Conservation (phyloP, 2,113 vertebrate species). For the Plotosus lineatus region DNA sequence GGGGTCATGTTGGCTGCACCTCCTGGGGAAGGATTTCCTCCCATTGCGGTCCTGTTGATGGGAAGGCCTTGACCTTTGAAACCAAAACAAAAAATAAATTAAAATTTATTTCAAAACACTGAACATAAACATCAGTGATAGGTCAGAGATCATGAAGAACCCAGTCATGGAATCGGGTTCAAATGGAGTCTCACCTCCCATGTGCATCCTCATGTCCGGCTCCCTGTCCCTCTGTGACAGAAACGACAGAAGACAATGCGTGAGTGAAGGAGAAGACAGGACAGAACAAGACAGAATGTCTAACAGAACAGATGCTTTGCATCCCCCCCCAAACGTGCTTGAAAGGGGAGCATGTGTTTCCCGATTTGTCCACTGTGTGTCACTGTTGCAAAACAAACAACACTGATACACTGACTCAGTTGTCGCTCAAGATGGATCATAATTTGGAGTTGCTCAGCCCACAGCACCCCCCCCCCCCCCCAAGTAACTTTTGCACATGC, state of each 20-base stretch:
- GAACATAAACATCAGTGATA: not conserved
- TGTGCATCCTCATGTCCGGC: constrained; percentile 77
- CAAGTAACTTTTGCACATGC: no score
- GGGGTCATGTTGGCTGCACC: constrained; percentile 59
- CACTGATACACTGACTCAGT: no score
- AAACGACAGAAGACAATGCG: not conserved
- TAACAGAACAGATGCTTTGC: not conserved
- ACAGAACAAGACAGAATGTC: not conserved
- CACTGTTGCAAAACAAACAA: not conserved
- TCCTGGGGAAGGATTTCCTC: constrained; percentile 58
- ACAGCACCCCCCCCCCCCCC: no score
- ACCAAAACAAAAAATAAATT: not conserved
- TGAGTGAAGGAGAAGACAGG: no score
- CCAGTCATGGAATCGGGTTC: no score
- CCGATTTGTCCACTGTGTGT: not conserved
- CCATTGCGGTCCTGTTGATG: constrained; percentile 72
- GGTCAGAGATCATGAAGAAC: not conserved
- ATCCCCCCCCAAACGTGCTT: no score
- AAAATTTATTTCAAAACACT: not conserved
- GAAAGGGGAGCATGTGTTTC: not conserved
- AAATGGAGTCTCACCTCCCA: constrained; percentile 59
- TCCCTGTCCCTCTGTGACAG: constrained; percentile 67
- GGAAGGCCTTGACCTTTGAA: constrained; percentile 63
- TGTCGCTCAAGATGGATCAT: no score
- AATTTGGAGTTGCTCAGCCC: no score